Evolutionary conservation across 2,888 invertebrate species (phyloP).

Genomic region (Sesia apiformis): DNA sequence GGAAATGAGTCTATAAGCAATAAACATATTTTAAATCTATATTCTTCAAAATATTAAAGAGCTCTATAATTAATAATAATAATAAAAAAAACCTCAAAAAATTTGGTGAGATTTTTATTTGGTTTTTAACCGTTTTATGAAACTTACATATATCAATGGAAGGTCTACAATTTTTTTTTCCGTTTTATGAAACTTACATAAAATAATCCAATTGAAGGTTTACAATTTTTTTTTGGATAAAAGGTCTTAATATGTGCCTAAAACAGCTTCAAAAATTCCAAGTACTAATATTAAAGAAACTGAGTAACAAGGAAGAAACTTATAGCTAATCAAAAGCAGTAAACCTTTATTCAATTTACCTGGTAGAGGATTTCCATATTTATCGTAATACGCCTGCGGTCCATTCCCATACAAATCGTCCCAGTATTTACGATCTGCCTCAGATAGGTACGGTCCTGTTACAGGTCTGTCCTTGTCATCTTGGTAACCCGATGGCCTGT

Average conservation of each 20-base stretch:
- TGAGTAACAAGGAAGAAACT: too few relatives aligned
- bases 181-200: too few relatives aligned
- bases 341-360: conserved; percentile 24
- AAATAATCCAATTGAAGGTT: too few relatives aligned
- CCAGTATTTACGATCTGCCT: conserved; percentile 59
- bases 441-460: conserved; percentile 46
- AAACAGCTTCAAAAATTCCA: neutral
- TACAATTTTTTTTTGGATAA: conserved; percentile 9
- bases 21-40: too few relatives aligned
- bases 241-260: conserved; percentile 5
- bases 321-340: too few relatives aligned
- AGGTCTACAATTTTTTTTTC: conserved; percentile 1
- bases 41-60: too few relatives aligned
- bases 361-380: conserved; percentile 61
- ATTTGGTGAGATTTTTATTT: too few relatives aligned
- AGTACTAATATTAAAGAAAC: neutral
- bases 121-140: too few relatives aligned
- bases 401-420: conserved; percentile 59
- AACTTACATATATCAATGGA: too few relatives aligned
- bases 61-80: too few relatives aligned
- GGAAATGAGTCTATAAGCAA: too few relatives aligned
- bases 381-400: conserved; percentile 63
- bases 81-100: too few relatives aligned
- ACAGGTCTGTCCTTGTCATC: conserved; percentile 22
- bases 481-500: conserved; percentile 14